These are phyloP conservation scores for Hypothenemus hampei DNA, from an alignment of 1,140 invertebrate species.

Conservation along the genomic window DNA sequence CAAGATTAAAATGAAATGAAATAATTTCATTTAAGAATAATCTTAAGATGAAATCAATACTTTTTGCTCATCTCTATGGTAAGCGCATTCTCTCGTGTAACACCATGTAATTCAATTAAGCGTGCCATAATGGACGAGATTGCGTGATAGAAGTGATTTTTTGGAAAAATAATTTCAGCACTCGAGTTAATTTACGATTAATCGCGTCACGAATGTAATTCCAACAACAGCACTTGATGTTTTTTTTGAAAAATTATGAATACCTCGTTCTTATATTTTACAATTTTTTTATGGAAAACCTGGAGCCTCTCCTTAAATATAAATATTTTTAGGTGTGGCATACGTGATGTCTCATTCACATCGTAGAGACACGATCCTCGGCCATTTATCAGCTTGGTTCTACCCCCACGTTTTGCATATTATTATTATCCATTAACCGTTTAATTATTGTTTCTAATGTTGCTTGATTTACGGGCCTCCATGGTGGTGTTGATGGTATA, in stretches of 20 bases:
- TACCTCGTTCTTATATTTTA: constrained; percentile 9
- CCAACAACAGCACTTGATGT: too few species aligned
- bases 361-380: not conserved
- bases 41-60: too few species aligned
- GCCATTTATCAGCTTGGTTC: constrained; percentile 8
- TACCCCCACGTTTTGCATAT: constrained; percentile 12
- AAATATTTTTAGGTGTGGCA: constrained; percentile 14
- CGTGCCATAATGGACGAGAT: constrained; percentile 8
- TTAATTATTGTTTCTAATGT: constrained; percentile 11
- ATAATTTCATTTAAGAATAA: too few species aligned
- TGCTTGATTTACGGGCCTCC: constrained; percentile 4
- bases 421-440: constrained; percentile 13
- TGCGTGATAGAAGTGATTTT: too few species aligned
- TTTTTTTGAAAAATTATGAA: too few species aligned
- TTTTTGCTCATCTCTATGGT: not conserved
- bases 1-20: too few species aligned
- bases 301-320: constrained; percentile 2
- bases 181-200: too few species aligned
- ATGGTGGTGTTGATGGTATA: not conserved
- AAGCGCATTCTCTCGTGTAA: constrained; percentile 13
- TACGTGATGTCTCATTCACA: constrained; percentile 11
- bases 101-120: constrained; percentile 18
- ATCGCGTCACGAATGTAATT: too few species aligned
- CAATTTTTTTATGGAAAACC: not conserved
- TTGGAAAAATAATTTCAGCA: too few species aligned